Evolutionary conservation across 2,888 invertebrate species (phyloP), one percentile per base, ranked within the genome.

Genomic region (Calephelis perditalis): DNA sequence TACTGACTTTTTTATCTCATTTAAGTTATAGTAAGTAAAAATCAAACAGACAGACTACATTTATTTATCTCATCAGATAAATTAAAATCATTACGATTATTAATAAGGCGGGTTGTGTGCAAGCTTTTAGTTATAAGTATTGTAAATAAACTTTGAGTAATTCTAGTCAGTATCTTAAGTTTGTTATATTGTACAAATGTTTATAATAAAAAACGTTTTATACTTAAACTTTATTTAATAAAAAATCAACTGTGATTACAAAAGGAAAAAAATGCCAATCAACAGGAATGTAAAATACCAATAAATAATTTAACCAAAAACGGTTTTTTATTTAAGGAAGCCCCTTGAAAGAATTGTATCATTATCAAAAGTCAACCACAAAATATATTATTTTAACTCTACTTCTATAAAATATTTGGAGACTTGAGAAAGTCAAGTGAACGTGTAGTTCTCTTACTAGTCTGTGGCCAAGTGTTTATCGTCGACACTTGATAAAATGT

Each of bases 161-260:
- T 70, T 88, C 88, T 89, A 89, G 88, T 89, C 88, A 87, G 76
- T 84, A 66, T 69, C 57, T 73, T 79, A 79, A 81, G 76, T 74
- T 76, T 70, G 71, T 73, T 73, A 73, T 78, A 81, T 74, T 76
- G 76, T 77, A 73, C 71, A 73, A 44, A 56, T 43, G 56, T 65
- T 60, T 60, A 56, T 64, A 67, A 76, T 74, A 74, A 75, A 70
- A 72, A 69, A 71, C 57, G 64, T 75, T 76, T 79, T 84, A 73
- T 82, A 79, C 70, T 80, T 72, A 76, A 77, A 78, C 67, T 84
- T 86, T 85, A 84, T 82, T 85, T 71, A 70, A 63, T 59, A 67
- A 67, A 70, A 68, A 74, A 68, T 67, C 75, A 72, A 74, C 73
- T 76, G 73, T 76, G 72, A 79, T 73, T 72, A 67, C 46, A 61